Evolutionary conservation across 2,113 vertebrate species (phyloP), one percentile per base, ranked within the genome.

Genomic region (Tupaia tana): DNA sequence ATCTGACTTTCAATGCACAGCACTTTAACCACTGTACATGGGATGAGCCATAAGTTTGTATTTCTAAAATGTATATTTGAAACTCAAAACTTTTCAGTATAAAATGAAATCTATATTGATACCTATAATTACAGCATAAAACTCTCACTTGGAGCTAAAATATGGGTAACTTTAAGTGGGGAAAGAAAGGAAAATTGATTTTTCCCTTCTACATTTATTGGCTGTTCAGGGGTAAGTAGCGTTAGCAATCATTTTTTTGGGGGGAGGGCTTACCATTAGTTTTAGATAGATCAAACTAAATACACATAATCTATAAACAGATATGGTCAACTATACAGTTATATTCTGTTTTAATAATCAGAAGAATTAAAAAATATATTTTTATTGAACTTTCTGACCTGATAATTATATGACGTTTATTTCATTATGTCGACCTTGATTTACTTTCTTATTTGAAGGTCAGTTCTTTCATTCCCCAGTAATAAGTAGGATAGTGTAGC

Each of bases 1-100:
- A 43, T 43, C 43, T 43, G 43, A 3, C 43, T 43, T 43, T 43
- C 43, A 43, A 43, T 43, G 43, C 43, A 43, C 43, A 3, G 43
- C 43, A 4, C 43, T 43, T 43, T 43, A 43, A 43, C 43, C 43
- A 43, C 43, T 43, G 43, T 43, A 43, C 43, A 43, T 43, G 43
- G 43, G 43, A 3, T 43, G 43, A 43, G 43, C 43, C 24, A 20
- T 63, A 15, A 58, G 2, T 56, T 89, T 91, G 0, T 24, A 52
- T 34, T 90, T 92, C 31, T 95, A 70, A 96, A 94, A 43, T 93
- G 29, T 29, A 63, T 31, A 34, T 59, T 34, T 79, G 58, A 25
- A 93, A 74, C 31, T 93, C n/a, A 96, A 64, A 90, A 90, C 81
- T 77, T 66, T 54, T 64, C 4, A 34, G 22, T 90, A 90, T 20